Conservation (phyloP, 2,888 invertebrate species). For the Drosophila quinaria region DNA sequence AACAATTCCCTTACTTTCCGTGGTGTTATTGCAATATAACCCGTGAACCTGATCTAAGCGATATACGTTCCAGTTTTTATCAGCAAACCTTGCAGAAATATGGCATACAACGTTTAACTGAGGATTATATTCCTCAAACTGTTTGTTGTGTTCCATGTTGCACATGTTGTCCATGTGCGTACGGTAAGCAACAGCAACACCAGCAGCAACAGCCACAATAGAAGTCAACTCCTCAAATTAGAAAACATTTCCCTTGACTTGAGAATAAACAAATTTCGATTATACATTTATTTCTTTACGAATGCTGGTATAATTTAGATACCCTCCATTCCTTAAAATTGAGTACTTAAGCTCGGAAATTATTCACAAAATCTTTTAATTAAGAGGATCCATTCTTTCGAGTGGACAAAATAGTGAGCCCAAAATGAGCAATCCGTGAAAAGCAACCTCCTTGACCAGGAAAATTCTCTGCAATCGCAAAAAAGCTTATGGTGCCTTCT, state of each 20-base stretch:
- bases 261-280: not conserved
- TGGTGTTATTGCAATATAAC: not conserved
- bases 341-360: too few species aligned
- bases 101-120: conserved; percentile 28
- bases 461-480: too few species aligned
- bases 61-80: conserved; percentile 33
- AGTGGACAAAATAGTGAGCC: too few species aligned
- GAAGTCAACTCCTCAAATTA: not conserved
- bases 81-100: conserved; percentile 47
- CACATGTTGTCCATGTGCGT: conserved; percentile 1
- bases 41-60: not conserved
- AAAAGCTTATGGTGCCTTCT: too few species aligned
- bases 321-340: too few species aligned
- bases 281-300: not conserved
- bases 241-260: not conserved
- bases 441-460: too few species aligned
- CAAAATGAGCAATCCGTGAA: too few species aligned
- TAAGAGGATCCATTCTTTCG: too few species aligned
- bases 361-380: too few species aligned
- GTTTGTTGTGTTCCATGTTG: not conserved
- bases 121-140: not conserved
- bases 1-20: not conserved
- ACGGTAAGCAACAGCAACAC: not conserved
- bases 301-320: too few species aligned
- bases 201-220: not conserved